A percentile compares a stretch with the other conserved stretches of the same genome.
These are phyloP conservation scores for Misgurnus mizolepis DNA, from an alignment of 2,113 vertebrate genomes.

Conservation along the genomic window DNA sequence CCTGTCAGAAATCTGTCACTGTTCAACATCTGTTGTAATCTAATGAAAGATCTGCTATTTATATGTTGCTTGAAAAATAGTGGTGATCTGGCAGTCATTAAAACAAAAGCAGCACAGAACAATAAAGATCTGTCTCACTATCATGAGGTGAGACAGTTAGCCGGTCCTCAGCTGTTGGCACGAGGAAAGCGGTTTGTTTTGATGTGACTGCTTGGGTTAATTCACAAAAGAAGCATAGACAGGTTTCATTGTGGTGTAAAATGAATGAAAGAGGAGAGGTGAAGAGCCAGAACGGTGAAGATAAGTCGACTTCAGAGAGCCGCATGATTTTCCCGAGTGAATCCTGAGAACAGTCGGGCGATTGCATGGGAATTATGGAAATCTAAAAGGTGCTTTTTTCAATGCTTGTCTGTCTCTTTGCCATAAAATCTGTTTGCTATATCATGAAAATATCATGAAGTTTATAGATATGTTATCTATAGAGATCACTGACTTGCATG, in stretches of 20 bases:
- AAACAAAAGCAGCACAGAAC: slow-evolving; percentile 11
- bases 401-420: not conserved
- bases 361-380: not conserved
- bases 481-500: not conserved
- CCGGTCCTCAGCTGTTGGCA: slow-evolving; percentile 27
- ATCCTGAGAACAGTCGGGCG: slow-evolving; percentile 5
- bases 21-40: too few species aligned
- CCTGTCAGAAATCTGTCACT: too few species aligned
- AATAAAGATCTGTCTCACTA: not conserved
- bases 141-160: slow-evolving; percentile 15
- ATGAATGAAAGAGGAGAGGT: slow-evolving; percentile 26
- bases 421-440: too few species aligned
- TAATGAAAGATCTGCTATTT: not conserved
- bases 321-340: not conserved
- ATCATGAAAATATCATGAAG: too few species aligned
- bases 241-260: slow-evolving; percentile 28
- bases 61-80: not conserved
- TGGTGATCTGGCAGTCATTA: not conserved
- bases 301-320: slow-evolving; percentile 23
- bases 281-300: slow-evolving; percentile 8
- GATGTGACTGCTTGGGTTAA: slow-evolving; percentile 25
- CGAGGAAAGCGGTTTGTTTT: slow-evolving; percentile 20
- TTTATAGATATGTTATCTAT: not conserved
- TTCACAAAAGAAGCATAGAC: slow-evolving; percentile 24
- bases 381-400: not conserved